Percentiles rank a stretch among this genome's conserved stretches.
These are phyloP conservation scores for Verasper variegatus DNA, from an alignment of 2,113 vertebrate species.

Conservation along the genomic window DNA sequence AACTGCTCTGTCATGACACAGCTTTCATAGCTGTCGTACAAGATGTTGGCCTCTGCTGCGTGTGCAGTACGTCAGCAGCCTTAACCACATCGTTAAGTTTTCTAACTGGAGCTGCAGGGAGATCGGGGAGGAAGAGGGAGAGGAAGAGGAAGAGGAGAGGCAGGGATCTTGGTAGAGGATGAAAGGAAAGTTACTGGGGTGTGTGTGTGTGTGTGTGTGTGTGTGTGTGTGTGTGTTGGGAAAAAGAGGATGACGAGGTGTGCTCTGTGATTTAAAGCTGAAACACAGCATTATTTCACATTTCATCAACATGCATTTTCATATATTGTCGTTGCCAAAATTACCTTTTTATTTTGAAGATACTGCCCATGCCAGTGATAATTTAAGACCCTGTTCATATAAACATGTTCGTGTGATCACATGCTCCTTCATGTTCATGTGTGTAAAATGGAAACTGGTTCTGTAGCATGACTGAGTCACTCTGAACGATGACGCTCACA, in stretches of 20 bases:
- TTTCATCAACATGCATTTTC: too few species aligned
- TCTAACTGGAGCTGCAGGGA: not conserved
- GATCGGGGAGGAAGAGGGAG: not conserved
- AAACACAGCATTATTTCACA: too few species aligned
- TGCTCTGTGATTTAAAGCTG: too few species aligned
- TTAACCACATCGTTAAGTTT: not conserved
- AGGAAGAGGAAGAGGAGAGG: not conserved
- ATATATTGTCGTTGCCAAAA: too few species aligned
- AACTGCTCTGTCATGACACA: not conserved
- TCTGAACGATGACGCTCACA: slow-evolving; percentile 7
- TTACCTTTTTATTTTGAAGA: too few species aligned
- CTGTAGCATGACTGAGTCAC: not conserved
- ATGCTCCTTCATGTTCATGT: too few species aligned
- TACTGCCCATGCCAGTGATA: too few species aligned
- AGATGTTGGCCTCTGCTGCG: not conserved
- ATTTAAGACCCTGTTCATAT: not conserved
- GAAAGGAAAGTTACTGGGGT: not conserved
- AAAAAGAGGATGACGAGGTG: too few species aligned
- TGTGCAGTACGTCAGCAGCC: not conserved
- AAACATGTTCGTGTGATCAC: not conserved
- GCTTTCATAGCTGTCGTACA: not conserved
- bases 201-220: too few species aligned
- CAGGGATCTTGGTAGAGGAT: not conserved
- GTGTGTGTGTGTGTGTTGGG: too few species aligned
- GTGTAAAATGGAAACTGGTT: too few species aligned